These are phyloP conservation scores for Anoura caudifer DNA, from an alignment of 2,113 vertebrate genomes.

Conservation along the genomic window DNA sequence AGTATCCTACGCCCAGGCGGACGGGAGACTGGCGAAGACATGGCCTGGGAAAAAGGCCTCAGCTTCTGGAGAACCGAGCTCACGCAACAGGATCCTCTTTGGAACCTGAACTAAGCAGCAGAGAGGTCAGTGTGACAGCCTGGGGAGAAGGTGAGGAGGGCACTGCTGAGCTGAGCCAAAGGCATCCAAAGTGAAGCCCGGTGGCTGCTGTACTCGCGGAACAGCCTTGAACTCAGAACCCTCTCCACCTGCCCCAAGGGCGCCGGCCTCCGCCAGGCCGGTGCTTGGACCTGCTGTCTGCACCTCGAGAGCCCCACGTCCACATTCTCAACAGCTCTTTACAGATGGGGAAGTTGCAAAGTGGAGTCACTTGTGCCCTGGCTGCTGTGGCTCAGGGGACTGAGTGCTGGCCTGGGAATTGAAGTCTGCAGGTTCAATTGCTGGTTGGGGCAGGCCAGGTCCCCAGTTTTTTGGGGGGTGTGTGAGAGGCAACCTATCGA, in stretches of 20 bases:
- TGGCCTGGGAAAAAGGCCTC: background rate
- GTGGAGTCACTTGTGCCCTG: background rate
- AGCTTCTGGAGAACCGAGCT: background rate
- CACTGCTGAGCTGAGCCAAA: background rate
- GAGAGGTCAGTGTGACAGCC: background rate
- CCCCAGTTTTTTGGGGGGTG: no score
- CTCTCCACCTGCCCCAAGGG: background rate
- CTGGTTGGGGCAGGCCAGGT: no score
- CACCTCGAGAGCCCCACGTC: background rate
- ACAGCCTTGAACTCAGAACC: background rate
- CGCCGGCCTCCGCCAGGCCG: background rate
- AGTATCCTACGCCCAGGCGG: background rate
- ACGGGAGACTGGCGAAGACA: background rate
- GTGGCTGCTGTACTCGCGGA: fast-evolving
- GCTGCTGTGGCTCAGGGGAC: no score
- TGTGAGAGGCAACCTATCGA: no score
- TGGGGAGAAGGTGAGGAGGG: fast-evolving
- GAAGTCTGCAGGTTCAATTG: no score
- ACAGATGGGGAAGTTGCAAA: background rate
- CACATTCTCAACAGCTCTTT: background rate
- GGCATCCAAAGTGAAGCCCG: background rate
- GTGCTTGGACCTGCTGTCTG: background rate
- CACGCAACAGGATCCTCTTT: background rate
- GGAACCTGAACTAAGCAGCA: background rate
- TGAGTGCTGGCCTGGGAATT: no score